Evolutionary conservation across 37 sponge, comb jelly and placozoan species (phyloP).

Genomic region (Aphrocallistes beatrix): DNA sequence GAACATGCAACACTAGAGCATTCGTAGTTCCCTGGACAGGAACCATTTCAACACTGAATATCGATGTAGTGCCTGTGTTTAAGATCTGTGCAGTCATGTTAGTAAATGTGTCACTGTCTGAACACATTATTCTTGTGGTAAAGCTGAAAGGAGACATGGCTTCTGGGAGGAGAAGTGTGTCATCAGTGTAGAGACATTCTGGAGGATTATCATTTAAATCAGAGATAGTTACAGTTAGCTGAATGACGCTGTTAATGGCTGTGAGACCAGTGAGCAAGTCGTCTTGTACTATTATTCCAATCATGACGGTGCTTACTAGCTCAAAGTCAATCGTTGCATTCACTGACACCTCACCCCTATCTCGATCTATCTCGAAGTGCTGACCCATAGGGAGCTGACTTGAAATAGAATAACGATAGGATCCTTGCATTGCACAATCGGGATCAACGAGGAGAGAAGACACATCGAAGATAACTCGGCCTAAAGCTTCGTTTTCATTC

Average conservation of each 20-base stretch:
- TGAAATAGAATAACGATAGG: not conserved
- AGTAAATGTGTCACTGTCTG: not conserved
- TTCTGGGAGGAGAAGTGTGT: not conserved
- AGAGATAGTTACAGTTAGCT: not conserved
- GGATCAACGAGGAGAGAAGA: not conserved
- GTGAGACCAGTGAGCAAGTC: not conserved
- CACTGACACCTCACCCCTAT: not conserved
- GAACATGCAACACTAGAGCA: not conserved
- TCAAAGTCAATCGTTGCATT: not conserved
- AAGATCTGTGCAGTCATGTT: not conserved
- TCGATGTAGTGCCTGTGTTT: not conserved
- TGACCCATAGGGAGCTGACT: not conserved
- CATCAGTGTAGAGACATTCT: not conserved
- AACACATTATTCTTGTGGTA: not conserved
- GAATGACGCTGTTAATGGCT: not conserved
- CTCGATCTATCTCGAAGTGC: not conserved
- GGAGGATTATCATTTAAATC: not conserved
- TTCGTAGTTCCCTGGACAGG: not conserved
- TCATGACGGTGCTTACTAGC: not conserved
- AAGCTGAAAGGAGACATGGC: not conserved
- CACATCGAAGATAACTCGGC: not conserved
- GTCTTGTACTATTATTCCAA: not conserved
- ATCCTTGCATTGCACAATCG: not conserved
- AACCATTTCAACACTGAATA: not conserved
- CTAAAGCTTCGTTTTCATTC: not conserved